phyloP scores from a whole-genome alignment of 2,113 vertebrate genomes.

The Pandion haliaetus region DNA sequence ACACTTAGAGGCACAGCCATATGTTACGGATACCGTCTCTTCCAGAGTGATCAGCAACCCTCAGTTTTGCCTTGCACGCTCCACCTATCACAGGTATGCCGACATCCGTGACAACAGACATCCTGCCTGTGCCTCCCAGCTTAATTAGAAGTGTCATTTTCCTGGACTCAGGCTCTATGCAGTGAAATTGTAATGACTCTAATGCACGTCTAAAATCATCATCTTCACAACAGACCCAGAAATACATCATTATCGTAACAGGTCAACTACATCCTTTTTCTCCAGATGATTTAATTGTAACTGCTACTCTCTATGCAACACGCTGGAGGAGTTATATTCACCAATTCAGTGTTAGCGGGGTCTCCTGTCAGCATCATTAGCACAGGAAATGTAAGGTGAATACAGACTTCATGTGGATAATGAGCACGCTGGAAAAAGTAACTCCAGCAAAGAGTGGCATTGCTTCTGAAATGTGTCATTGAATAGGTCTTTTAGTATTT shows the following conservation, averaged over 20 bases:
- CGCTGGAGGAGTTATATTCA: not conserved
- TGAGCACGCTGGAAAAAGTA: not conserved
- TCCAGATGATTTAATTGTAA: constrained; percentile 1
- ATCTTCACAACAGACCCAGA: not conserved
- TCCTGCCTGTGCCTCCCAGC: not conserved
- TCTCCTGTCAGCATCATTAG: constrained; percentile 40
- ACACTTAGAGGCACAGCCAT: not conserved
- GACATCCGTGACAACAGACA: not conserved
- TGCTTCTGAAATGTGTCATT: not conserved
- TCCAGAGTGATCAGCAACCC: not conserved
- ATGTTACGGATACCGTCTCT: not conserved
- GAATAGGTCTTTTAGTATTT: not conserved
- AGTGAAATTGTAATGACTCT: not conserved
- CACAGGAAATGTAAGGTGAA: not conserved
- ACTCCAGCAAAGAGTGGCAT: not conserved
- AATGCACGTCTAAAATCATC: not conserved
- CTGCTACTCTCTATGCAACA: not conserved
- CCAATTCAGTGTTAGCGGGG: not conserved
- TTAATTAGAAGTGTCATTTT: not conserved
- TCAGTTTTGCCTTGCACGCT: not conserved
- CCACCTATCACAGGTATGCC: not conserved
- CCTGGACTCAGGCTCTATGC: not conserved
- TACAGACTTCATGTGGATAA: not conserved
- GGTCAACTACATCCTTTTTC: not conserved
- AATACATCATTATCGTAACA: not conserved